Evolutionary conservation across 2,888 invertebrate species (phyloP), one percentile per base, ranked within the genome.

Genomic region (Agrypnus murinus): DNA sequence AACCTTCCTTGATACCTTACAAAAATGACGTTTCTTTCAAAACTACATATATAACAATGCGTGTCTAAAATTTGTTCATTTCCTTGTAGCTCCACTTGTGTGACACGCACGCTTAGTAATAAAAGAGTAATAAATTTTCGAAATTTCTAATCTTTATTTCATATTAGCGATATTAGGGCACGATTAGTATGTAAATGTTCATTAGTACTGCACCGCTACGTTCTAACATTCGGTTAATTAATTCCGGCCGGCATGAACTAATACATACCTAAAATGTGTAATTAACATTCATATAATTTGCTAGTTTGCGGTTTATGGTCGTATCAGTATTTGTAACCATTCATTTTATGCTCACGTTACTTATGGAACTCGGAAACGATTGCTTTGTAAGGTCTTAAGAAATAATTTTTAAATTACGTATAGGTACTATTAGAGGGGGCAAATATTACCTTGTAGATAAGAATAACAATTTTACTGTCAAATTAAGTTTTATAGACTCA

Each of bases 121-220:
- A 66, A 70, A 71, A 58, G 43, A 48, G 68, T 46, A 15, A 68
- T 71, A 71, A 71, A 71, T 71, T 68, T 71, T 60, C 58, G 25
- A 62, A 69, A 66, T 66, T 66, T 63, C 60, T 73, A 70, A 70
- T 70, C 65, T 65, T 71, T 66, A 63, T 57, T 71, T 32, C 66
- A 36, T 60, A 69, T 58, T 69, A 69, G 57, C 40, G 58, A 64
- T 69, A 69, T 64, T 50, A 64, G 58, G 64, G 25, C 10, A 14
- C 36, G 58, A 69, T 69, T 69, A 32, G 64, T 53, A 69, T 69
- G 64, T 34, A 64, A 69, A 69, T 69, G 43, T 64, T 68, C 48
- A 63, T 63, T 65, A 50, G 40, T 60, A 59, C 60, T 66, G 31
- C 60, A 66, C 59, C 48, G 59, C 59, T 25, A 55, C 53, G 53